These are phyloP conservation scores for Gymnosoma rotundatum DNA, from an alignment of 2,888 invertebrate genomes.

Conservation along the genomic window DNA sequence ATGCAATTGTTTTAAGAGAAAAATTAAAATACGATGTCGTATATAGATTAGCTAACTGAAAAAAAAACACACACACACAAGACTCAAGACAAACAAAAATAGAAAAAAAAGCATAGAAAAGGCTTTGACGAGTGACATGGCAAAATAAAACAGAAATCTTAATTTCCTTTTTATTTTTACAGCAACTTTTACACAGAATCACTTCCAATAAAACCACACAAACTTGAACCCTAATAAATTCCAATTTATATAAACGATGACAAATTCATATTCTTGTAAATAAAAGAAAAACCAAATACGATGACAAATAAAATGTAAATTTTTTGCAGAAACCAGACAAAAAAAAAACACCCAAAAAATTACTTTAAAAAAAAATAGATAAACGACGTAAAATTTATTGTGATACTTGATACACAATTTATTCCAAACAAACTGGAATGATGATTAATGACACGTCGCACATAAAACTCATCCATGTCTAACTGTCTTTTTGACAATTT, in stretches of 20 bases:
- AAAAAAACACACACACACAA: no score
- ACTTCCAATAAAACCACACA: slow-evolving; percentile 3
- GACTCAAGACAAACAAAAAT: no score
- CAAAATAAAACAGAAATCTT: not conserved
- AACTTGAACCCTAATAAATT: slow-evolving; percentile 53
- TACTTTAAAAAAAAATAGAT: slow-evolving; percentile 12
- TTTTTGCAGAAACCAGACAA: slow-evolving; percentile 47
- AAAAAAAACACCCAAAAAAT: slow-evolving; percentile 18
- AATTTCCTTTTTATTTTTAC: not conserved
- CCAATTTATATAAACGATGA: slow-evolving; percentile 61
- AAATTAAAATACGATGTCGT: no score
- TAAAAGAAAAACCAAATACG: not conserved
- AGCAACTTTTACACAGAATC: not conserved
- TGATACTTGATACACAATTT: slow-evolving; percentile 34
- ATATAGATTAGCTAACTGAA: no score
- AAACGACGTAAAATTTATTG: slow-evolving; percentile 45
- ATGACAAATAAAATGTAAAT: slow-evolving; percentile 68
- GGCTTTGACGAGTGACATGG: no score
- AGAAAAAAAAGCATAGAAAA: no score
- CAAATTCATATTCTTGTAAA: slow-evolving; percentile 49
- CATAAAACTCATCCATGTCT: not conserved
- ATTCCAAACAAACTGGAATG: slow-evolving; percentile 42
- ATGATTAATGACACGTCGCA: slow-evolving; percentile 65
- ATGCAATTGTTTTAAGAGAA: no score
- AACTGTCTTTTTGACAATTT: slow-evolving; percentile 12